These are phyloP conservation scores for Engraulis encrasicolus DNA, from an alignment of 2,113 vertebrate genomes.

Conservation along the genomic window DNA sequence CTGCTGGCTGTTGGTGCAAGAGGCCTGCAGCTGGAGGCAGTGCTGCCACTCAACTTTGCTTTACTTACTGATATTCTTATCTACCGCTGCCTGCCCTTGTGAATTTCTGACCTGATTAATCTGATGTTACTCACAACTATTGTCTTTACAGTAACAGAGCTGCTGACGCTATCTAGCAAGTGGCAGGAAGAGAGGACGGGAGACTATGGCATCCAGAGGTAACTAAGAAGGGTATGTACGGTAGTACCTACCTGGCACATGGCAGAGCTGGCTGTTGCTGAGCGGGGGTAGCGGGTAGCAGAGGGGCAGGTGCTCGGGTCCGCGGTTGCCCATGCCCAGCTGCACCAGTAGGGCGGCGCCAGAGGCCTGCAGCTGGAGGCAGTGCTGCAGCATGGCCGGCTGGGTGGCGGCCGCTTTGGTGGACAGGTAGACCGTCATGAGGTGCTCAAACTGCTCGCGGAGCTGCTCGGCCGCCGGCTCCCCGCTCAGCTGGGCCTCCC, in stretches of 20 bases:
- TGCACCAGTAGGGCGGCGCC: conserved; percentile 91
- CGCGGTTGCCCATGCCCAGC: conserved; percentile 83
- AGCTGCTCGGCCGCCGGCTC: conserved; percentile 86
- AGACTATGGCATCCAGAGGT: no score
- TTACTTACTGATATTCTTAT: no score
- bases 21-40: conserved; percentile 94
- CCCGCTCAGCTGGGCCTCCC: conserved; percentile 90
- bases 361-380: conserved; percentile 93
- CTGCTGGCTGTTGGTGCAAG: conserved; percentile 83
- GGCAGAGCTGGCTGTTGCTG: conserved; percentile 82
- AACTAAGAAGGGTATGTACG: background rate
- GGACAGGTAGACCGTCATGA: conserved; percentile 96
- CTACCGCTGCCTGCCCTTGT: no score
- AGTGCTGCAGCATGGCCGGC: conserved; percentile 92
- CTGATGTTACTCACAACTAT: no score
- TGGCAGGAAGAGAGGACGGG: no score
- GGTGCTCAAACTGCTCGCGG: conserved; percentile 94
- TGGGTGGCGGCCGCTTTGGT: conserved; percentile 92
- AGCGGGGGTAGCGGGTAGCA: conserved; percentile 84
- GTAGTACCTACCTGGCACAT: conserved; percentile 89
- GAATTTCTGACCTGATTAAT: no score
- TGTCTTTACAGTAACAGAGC: no score
- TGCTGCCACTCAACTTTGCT: no score
- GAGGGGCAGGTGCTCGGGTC: conserved; percentile 82
- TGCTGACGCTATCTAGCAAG: no score